phyloP scores from a whole-genome alignment of 2,888 invertebrate genomes.

The Helicoverpa assulta region DNA sequence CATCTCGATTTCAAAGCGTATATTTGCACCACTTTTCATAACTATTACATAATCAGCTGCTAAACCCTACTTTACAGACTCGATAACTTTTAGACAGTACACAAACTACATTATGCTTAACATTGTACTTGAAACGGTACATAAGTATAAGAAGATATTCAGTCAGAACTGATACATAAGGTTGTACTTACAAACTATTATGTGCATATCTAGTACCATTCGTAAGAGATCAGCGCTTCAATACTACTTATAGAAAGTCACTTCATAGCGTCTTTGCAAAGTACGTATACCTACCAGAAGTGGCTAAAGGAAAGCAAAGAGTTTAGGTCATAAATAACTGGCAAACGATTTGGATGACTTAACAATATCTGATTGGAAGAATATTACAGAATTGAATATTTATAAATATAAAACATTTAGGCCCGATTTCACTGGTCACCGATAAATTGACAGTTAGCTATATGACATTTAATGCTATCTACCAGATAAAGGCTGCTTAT shows the following conservation, averaged over 20 bases:
- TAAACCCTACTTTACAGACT: constrained; percentile 23
- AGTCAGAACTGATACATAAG: constrained; percentile 55
- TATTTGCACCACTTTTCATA: constrained; percentile 2
- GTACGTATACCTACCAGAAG: constrained; percentile 40
- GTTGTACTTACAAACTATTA: constrained; percentile 53
- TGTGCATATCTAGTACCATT: constrained; percentile 70
- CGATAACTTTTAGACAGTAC: constrained; percentile 15
- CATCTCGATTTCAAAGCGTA: not conserved
- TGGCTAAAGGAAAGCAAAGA: constrained; percentile 8
- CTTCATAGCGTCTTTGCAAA: constrained; percentile 36
- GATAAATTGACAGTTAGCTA: no score
- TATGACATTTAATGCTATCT: no score
- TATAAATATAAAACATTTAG: no score
- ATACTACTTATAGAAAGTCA: constrained; percentile 45
- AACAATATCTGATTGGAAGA: no score
- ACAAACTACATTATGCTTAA: constrained; percentile 29
- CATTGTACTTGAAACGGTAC: constrained; percentile 56
- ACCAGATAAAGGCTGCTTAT: no score
- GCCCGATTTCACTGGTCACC: no score
- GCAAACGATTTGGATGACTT: no score
- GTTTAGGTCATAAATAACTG: no score
- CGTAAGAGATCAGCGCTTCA: constrained; percentile 77
- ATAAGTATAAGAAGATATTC: constrained; percentile 49
- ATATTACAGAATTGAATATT: no score
- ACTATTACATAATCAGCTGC: constrained; percentile 7